Conservation (phyloP, 2,888 invertebrate genomes). For the Marasmarcha lunaedactyla region DNA sequence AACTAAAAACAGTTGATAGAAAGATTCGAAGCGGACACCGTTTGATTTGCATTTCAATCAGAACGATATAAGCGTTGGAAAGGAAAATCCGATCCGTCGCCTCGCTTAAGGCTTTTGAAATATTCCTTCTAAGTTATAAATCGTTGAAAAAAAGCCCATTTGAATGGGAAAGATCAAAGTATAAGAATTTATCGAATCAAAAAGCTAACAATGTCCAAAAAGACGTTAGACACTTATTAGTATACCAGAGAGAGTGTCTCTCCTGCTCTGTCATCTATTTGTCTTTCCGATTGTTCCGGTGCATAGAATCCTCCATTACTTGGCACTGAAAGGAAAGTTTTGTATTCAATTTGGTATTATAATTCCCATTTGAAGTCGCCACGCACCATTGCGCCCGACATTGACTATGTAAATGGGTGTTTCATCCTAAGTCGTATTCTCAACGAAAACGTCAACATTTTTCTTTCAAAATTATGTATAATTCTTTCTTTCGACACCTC, state of each 20-base stretch:
- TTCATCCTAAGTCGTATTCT: conserved; percentile 61
- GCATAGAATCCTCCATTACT: conserved; percentile 70
- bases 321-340: conserved; percentile 72
- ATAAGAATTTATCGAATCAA: conserved; percentile 64
- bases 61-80: conserved; percentile 61
- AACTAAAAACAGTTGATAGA: conserved; percentile 47
- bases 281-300: conserved; percentile 70
- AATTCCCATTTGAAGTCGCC: conserved; percentile 71
- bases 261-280: conserved; percentile 61
- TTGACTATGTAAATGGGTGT: conserved; percentile 69
- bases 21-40: conserved; percentile 56
- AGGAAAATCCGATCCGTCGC: conserved; percentile 63
- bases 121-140: conserved; percentile 68
- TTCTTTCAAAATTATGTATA: neutral
- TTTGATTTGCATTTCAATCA: conserved; percentile 69
- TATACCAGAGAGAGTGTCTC: conserved; percentile 61
- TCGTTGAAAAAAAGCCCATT: conserved; percentile 64
- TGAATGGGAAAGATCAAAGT: conserved; percentile 69
- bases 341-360: conserved; percentile 73
- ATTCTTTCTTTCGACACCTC: neutral
- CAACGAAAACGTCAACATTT: conserved; percentile 39
- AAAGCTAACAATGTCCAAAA: conserved; percentile 56
- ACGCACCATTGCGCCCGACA: conserved; percentile 68
- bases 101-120: conserved; percentile 66
- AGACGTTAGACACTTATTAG: conserved; percentile 67